These are phyloP conservation scores for Sitobion miscanthi DNA, from an alignment of 1,140 invertebrate genomes.

Conservation along the genomic window DNA sequence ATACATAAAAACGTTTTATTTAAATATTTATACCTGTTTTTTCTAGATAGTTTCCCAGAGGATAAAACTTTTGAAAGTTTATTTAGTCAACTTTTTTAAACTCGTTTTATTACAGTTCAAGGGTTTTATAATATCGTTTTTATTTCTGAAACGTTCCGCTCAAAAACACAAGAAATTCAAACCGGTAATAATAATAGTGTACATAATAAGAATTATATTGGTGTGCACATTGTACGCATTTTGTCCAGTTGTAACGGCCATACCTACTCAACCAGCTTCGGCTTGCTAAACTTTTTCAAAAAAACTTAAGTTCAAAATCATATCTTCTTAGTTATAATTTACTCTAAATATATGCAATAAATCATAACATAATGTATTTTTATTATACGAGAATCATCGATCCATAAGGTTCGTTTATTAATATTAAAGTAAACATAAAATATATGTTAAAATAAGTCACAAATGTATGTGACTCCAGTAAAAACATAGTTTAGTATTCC, in stretches of 20 bases:
- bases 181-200: neutral
- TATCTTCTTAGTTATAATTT: neutral
- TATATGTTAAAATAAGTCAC: no score
- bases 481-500: no score
- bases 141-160: neutral
- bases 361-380: neutral
- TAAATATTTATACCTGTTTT: slow-evolving; percentile 10
- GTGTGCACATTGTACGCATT: neutral
- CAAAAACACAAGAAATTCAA: neutral
- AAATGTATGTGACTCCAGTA: neutral
- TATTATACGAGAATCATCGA: neutral
- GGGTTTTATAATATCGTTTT: slow-evolving; percentile 12
- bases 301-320: neutral
- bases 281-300: neutral
- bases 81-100: slow-evolving; percentile 36
- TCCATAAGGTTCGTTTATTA: no score
- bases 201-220: neutral
- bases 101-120: slow-evolving; percentile 35
- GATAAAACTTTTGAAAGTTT: slow-evolving; percentile 13
- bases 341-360: neutral
- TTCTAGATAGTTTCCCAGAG: neutral
- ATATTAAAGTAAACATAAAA: no score
- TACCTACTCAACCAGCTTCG: neutral
- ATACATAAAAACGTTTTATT: slow-evolving; percentile 36
- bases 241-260: neutral